Base-by-base conservation (phyloP, 2,797 vertebrate genomes). In the Rhinophrynus dorsalis region DNA sequence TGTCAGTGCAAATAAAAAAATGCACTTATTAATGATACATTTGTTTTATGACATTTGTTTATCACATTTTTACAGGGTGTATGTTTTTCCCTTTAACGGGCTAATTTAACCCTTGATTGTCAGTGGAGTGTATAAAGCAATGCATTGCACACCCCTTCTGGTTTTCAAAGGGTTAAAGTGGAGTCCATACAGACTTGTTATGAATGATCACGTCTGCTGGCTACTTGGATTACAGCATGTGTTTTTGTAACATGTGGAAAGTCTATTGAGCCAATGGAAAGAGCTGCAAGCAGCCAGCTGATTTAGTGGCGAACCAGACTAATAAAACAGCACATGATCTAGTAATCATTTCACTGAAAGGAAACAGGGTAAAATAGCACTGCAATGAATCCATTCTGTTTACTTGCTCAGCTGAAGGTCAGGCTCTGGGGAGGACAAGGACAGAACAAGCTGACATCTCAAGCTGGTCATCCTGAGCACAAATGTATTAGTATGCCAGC, bases 221-320 rank as follows among this genome's bases (percentile, higher is more conserved):
- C 48, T 24, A 52, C 35, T 52, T 44, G 51, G 54, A 26, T 45
- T 45, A 10, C 30, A 30, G 47, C 18, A 40, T 52, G 47, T 42
- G 35, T 45, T 55, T 21, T 35, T 56, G 12, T 45, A 29, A 35
- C 55, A 67, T 33, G 27, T 33, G 51, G 17, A 21, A 24, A 54
- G 27, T 44, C 20, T 13, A 20, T 55, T 13, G 15, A 3, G 55
- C 66, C 66, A 68, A 59, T 40, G 55, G 66, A 59, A 68, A 59
- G 24, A 29, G 48, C 2, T 23, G 11, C 38, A 6, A 15, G 32
- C 35, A 50, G 65, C 65, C 65, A 67, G 54, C 20, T 61, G 27
- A 54, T 11, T 44, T 52, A 35, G 47, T 68, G 15, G 57, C 38
- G 47, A 35, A 40, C 24, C 65, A 38, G 13, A 48, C 45, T 47